phyloP scores from a whole-genome alignment of 2,797 vertebrate genomes.

The Micropoecilia bifurca region DNA sequence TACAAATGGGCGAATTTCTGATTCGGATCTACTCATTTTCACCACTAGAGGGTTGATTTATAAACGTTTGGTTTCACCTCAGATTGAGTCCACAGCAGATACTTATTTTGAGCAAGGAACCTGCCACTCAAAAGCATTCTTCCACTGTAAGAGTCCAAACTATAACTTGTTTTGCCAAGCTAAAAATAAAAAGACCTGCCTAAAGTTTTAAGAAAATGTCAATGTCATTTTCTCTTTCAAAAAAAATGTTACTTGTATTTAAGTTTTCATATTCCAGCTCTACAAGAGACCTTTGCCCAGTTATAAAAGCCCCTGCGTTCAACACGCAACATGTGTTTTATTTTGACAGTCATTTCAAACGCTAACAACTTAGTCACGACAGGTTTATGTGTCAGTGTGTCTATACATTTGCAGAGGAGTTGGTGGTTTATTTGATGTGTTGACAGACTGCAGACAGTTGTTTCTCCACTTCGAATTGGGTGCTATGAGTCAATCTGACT shows the following conservation, averaged over 20 bases:
- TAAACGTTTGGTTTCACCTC: not conserved
- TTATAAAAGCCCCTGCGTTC: not conserved
- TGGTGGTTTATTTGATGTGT: conserved; percentile 25
- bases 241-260: not conserved
- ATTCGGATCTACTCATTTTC: not conserved
- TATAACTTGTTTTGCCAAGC: not conserved
- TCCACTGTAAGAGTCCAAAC: not conserved
- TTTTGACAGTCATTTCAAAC: not conserved
- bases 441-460: not conserved
- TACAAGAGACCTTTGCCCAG: not conserved
- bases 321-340: not conserved
- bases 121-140: not conserved
- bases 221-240: not conserved
- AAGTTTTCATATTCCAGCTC: not conserved
- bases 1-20: not conserved
- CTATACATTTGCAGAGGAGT: conserved; percentile 2
- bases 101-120: not conserved
- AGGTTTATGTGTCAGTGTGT: not conserved
- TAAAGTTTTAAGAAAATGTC: not conserved
- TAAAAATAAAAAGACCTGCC: not conserved
- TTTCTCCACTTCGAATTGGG: not conserved
- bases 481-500: conserved; percentile 3
- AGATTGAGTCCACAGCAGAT: not conserved
- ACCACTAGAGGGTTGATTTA: not conserved
- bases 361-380: not conserved